Base-by-base conservation (phyloP, 2,113 vertebrate genomes). In the Lucifuga dentata region DNA sequence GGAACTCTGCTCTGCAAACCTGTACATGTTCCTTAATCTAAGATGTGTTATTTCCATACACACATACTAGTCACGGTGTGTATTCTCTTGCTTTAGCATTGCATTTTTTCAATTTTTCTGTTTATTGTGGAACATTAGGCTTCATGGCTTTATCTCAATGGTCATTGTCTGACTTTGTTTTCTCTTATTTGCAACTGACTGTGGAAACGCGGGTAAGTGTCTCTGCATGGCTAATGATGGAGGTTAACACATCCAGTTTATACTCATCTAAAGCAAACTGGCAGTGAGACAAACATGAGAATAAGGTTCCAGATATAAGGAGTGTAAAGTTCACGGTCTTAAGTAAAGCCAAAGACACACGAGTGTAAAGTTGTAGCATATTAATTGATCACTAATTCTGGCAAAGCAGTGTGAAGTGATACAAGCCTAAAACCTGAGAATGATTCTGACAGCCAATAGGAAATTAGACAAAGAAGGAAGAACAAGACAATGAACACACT, bases 171-270 rank as follows among this genome's bases (percentile, higher is more conserved):
- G 73, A 73, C 39, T 68, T 55, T 72, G 56, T 74, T 83, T 74
- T 86, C 93, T 90, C 92, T 90, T 88, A 78, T 92, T 93, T 95
- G 93, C 95, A 75, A 60, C 69, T 80, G 26, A 85, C 93, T 89
- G 86, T 83, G 94, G 95, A 85, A 21, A 53, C 48, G 77, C 89
- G 85, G 96, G 96, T 98, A 93, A 97, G 96, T 97, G 86, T 32
- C n/a, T 80, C n/a, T 80, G 71, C 45, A 83, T 64, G 50, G 11
- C 53, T 62, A 11, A 50, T 5, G 11, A 73, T 45, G 16, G 26
- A 29, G 3, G 26, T 29, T 29, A 29, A 29, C 3, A 3, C 23
- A 16, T 64, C 17, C 23, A 55, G 33, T 20, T 43, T 39, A 32
- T 5, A 33, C 9, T 41, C 5, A 24, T 33, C 2, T 29, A n/a